Evolutionary conservation across 1,140 invertebrate genomes (phyloP).

Genomic region (Diorhabda carinulata): DNA sequence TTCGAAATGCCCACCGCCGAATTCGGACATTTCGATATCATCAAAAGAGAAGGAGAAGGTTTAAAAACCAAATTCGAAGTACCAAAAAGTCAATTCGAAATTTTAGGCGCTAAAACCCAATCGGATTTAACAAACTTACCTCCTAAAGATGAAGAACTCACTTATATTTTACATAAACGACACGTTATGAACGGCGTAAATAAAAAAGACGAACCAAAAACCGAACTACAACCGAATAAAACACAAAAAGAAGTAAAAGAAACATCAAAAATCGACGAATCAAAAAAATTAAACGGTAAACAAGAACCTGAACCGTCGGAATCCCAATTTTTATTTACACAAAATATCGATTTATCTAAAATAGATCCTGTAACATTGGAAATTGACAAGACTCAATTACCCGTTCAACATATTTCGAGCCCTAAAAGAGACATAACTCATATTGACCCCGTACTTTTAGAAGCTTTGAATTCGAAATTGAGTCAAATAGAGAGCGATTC

Average conservation of each 20-base stretch:
- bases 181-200: conserved; percentile 80
- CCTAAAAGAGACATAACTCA: conserved; percentile 64
- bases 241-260: conserved; percentile 11
- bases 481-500: conserved; percentile 69
- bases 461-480: conserved; percentile 65
- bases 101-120: conserved; percentile 46
- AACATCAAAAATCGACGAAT: conserved; percentile 15
- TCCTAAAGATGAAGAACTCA: conserved; percentile 65
- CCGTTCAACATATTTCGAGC: conserved; percentile 59
- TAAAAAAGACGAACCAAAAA: conserved; percentile 45
- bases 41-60: conserved; percentile 50
- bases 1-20: conserved; percentile 52
- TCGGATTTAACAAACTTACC: conserved; percentile 47
- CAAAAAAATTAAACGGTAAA: conserved; percentile 18
- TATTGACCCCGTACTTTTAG: conserved; percentile 61
- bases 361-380: conserved; percentile 65
- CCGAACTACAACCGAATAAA: conserved; percentile 3
- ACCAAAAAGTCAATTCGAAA: conserved; percentile 52
- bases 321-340: conserved; percentile 59
- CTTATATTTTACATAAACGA: conserved; percentile 76
- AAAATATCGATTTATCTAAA: conserved; percentile 68
- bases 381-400: conserved; percentile 58
- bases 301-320: conserved; percentile 26
- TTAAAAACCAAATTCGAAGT: conserved; percentile 53
- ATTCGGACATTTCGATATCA: conserved; percentile 64